Conservation (phyloP, 2,113 vertebrate species). For the Acrocephalus arundinaceus region DNA sequence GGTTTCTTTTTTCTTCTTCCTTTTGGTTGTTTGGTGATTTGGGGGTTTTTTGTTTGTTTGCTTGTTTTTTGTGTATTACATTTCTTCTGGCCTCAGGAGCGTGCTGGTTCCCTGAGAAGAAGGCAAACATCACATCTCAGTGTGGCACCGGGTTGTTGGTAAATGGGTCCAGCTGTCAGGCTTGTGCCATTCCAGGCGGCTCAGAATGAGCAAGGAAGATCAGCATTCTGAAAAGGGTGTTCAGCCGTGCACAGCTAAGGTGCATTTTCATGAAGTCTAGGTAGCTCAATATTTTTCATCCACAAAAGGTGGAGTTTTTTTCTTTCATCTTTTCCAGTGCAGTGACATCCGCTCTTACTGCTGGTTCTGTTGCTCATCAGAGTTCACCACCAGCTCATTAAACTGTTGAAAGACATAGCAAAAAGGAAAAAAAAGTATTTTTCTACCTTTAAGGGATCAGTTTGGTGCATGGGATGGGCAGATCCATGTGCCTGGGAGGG, state of each 20-base stretch:
- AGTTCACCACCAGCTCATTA: neutral
- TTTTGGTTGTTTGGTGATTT: neutral
- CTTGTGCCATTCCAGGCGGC: accelerated
- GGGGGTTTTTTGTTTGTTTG: neutral
- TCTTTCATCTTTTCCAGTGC: neutral
- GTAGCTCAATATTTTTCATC: neutral
- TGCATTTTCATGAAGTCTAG: neutral
- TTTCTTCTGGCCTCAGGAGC: neutral
- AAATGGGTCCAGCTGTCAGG: neutral
- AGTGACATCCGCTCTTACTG: neutral
- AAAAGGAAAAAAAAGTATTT: neutral
- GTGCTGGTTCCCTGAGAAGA: neutral
- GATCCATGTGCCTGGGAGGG: neutral
- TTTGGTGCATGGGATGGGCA: neutral
- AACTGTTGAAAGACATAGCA: neutral
- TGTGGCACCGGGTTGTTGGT: neutral
- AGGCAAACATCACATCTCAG: accelerated
- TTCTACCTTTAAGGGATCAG: neutral
- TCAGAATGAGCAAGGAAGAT: neutral
- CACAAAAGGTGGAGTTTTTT: neutral
- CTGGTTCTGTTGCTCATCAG: neutral
- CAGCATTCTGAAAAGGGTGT: neutral
- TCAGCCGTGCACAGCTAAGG: neutral
- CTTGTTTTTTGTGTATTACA: accelerated
- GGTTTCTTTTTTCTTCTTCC: accelerated